Percentiles rank a stretch among this genome's conserved stretches.
phyloP scores from a whole-genome alignment of 2,888 invertebrate genomes.

The Pterobdella sp. region DNA sequence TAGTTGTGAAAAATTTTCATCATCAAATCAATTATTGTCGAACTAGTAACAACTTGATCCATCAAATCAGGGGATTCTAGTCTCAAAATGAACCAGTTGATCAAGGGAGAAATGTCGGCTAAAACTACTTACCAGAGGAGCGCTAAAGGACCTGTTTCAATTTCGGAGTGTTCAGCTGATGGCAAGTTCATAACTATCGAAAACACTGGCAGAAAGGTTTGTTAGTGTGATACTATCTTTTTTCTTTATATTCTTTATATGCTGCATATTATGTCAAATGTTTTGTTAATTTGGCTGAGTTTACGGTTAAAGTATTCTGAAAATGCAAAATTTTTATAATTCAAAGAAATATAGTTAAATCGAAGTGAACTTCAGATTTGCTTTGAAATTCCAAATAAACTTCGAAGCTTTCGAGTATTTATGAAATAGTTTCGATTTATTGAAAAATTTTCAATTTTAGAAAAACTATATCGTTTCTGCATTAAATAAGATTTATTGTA shows the following conservation, averaged over 20 bases:
- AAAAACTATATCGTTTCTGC: no score
- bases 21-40: background rate
- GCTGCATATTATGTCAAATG: background rate
- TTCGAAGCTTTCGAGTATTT: no score
- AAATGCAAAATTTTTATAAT: background rate
- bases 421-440: no score
- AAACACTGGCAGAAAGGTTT: slow-evolving; percentile 51
- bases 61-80: slow-evolving; percentile 33
- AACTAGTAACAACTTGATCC: background rate
- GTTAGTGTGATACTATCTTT: background rate
- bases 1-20: no score
- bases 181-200: slow-evolving; percentile 53
- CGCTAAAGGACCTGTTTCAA: slow-evolving; percentile 54
- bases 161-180: slow-evolving; percentile 52
- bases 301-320: background rate
- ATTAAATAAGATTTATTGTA: no score
- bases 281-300: background rate
- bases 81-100: slow-evolving; percentile 41
- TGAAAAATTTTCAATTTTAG: no score
- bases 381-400: no score
- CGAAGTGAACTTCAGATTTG: no score
- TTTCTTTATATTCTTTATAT: no score
- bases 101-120: slow-evolving; percentile 53
- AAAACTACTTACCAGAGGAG: slow-evolving; percentile 56
- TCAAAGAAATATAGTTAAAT: no score